Conservation (phyloP, 2,113 vertebrate species). For the Sinocyclocheilus anshuiensis region DNA sequence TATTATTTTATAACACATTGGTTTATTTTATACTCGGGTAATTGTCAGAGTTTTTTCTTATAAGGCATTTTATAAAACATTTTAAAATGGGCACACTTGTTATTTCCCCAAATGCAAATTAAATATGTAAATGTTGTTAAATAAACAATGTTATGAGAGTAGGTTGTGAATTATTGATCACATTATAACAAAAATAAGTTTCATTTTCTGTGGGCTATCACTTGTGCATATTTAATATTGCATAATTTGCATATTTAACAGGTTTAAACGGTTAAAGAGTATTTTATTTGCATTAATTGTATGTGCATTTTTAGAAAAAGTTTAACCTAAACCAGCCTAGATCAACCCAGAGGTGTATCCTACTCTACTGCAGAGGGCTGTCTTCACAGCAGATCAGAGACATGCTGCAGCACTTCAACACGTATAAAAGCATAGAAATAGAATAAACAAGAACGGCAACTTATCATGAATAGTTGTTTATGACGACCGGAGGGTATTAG, state of each 20-base stretch:
- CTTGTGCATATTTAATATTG: not conserved
- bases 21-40: too few relatives aligned
- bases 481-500: not conserved
- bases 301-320: too few relatives aligned
- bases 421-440: not conserved
- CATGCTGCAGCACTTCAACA: not conserved
- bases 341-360: not conserved
- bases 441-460: not conserved
- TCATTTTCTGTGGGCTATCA: not conserved
- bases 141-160: not conserved
- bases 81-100: not conserved
- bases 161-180: not conserved
- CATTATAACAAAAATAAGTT: not conserved
- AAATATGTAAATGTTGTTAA: not conserved
- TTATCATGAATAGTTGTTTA: not conserved
- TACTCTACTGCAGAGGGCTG: not conserved
- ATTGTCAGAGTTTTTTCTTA: not conserved
- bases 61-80: not conserved
- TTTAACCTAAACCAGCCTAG: not conserved
- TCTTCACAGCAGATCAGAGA: not conserved
- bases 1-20: too few relatives aligned
- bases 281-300: too few relatives aligned
- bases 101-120: not conserved
- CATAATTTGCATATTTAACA: not conserved
- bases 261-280: not conserved